Evolutionary conservation across 2,113 vertebrate genomes (phyloP).

Genomic region (Montifringilla adamsi): DNA sequence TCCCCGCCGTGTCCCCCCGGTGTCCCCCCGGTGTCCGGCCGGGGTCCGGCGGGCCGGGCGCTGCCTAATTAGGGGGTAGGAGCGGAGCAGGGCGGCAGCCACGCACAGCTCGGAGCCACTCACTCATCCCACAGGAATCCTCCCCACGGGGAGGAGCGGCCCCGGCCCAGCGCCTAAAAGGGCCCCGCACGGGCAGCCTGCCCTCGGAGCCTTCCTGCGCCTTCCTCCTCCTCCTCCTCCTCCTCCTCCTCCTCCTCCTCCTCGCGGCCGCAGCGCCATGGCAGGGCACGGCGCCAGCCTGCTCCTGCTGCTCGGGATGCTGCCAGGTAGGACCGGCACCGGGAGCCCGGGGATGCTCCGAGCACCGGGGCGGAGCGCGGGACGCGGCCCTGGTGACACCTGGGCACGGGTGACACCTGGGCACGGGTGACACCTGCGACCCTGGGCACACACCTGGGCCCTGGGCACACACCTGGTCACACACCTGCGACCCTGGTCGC

Average conservation of each 20-base stretch:
- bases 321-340: constrained; percentile 64
- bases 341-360: background rate
- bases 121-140: constrained; percentile 60
- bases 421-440: too few species aligned
- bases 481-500: background rate
- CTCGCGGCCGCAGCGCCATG: constrained; percentile 33
- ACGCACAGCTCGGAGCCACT: constrained; percentile 49
- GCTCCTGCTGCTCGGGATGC: constrained; percentile 67
- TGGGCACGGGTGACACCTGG: too few species aligned
- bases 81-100: constrained; percentile 27
- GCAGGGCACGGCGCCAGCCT: constrained; percentile 47
- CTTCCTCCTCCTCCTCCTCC: background rate
- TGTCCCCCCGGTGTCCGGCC: background rate
- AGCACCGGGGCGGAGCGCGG: background rate
- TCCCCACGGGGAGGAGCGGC: constrained; percentile 38
- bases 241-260: background rate
- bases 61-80: constrained; percentile 45
- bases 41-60: background rate
- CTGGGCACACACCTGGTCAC: too few species aligned
- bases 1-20: background rate
- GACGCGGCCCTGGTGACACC: background rate
- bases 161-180: constrained; percentile 33
- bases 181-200: background rate
- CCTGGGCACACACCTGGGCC: too few species aligned
- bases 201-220: background rate